A percentile compares a stretch with the other conserved stretches of the same genome.
phyloP scores from a whole-genome alignment of 2,797 vertebrate genomes.

The Sarcoramphus papa region DNA sequence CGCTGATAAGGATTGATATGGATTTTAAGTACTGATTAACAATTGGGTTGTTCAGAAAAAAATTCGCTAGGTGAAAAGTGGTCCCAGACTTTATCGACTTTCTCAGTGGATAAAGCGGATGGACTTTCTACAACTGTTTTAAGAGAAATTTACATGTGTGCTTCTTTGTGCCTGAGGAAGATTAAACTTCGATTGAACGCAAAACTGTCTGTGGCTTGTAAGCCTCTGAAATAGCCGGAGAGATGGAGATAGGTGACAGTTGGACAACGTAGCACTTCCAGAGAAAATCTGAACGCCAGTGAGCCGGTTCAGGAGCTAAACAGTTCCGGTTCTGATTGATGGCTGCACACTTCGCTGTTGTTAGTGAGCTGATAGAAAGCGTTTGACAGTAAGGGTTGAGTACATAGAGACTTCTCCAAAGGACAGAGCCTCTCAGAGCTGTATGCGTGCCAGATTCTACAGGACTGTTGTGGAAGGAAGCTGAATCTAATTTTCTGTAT shows the following conservation, averaged over 20 bases:
- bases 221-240: background rate
- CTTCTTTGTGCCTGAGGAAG: background rate
- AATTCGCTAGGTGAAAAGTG: background rate
- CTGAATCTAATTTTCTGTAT: background rate
- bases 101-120: background rate
- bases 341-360: background rate
- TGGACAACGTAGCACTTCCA: background rate
- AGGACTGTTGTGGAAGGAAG: background rate
- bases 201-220: background rate
- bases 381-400: background rate
- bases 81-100: background rate
- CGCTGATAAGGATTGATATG: rapidly evolving
- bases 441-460: background rate
- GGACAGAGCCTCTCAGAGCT: background rate
- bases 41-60: background rate
- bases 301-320: background rate
- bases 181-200: background rate
- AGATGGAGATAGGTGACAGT: background rate
- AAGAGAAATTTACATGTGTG: background rate
- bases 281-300: background rate
- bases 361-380: background rate
- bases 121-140: background rate
- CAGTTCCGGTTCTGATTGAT: background rate
- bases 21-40: background rate
- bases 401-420: background rate